Evolutionary conservation across 2,797 vertebrate genomes (phyloP).

Genomic region (Orientallactaga sibirica): DNA sequence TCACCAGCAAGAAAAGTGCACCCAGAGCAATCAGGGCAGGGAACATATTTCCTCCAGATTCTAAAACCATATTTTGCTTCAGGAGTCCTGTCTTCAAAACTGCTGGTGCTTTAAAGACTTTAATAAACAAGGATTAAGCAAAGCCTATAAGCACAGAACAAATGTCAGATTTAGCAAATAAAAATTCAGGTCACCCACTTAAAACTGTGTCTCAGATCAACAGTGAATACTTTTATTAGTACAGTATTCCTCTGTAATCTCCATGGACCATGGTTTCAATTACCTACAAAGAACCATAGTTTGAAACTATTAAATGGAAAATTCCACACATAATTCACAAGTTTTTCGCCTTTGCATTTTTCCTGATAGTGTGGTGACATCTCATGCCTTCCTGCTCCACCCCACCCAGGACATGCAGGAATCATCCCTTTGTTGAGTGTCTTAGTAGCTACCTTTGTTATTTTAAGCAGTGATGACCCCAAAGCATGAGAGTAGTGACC

Average conservation of each 20-base stretch:
- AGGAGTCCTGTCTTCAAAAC: not conserved
- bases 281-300: not conserved
- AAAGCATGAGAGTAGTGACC: not conserved
- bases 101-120: slow-evolving; percentile 45
- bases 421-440: not conserved
- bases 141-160: slow-evolving; percentile 46
- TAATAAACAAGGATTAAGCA: slow-evolving; percentile 29
- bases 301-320: not conserved
- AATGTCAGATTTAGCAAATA: slow-evolving; percentile 54
- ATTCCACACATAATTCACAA: not conserved
- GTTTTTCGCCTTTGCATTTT: not conserved
- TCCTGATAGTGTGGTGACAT: not conserved
- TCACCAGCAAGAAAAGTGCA: not conserved
- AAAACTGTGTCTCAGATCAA: slow-evolving; percentile 41
- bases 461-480: not conserved
- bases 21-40: not conserved
- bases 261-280: not conserved
- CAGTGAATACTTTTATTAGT: not conserved
- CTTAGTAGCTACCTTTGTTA: not conserved
- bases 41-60: not conserved
- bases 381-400: not conserved
- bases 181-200: slow-evolving; percentile 17
- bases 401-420: not conserved
- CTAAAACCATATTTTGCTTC: slow-evolving; percentile 27
- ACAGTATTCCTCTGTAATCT: not conserved